A percentile compares a stretch with the other conserved stretches of the same genome.
phyloP scores from a whole-genome alignment of 2,888 invertebrate species.

The Andricus curvator region DNA sequence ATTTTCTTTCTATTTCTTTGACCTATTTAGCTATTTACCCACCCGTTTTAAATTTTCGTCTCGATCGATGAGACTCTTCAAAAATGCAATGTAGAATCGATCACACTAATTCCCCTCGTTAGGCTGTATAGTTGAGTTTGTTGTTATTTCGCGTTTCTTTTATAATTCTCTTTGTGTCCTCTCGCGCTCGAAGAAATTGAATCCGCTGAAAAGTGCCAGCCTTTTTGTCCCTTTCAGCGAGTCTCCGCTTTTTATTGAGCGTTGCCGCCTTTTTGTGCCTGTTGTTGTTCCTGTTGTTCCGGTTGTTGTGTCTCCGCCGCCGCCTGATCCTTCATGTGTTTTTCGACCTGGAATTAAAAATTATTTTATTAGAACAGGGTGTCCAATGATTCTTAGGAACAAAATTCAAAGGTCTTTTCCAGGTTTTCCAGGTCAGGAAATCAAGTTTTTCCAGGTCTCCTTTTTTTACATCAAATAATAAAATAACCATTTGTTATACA shows the following conservation, averaged over 20 bases:
- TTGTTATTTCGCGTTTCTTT: conserved; percentile 46
- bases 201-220: conserved; percentile 59
- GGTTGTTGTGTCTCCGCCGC: conserved; percentile 68
- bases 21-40: conserved; percentile 39
- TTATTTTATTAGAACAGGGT: not conserved
- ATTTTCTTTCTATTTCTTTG: not conserved
- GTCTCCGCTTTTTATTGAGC: conserved; percentile 71
- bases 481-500: no score
- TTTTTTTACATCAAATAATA: no score
- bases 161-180: conserved; percentile 52
- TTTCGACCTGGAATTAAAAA: conserved; percentile 69
- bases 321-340: conserved; percentile 75
- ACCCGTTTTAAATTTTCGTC: not conserved
- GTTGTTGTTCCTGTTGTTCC: conserved; percentile 66
- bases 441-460: no score
- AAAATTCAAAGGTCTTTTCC: no score
- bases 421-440: no score
- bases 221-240: conserved; percentile 54
- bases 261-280: conserved; percentile 73
- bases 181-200: conserved; percentile 57
- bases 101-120: conserved; percentile 46
- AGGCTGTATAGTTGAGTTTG: conserved; percentile 31
- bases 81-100: conserved; percentile 29
- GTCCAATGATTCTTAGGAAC: no score
- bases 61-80: not conserved